Evolutionary conservation across 2,888 invertebrate genomes (phyloP), one percentile per base, ranked within the genome.

Genomic region (Macroteleia sp.): DNA sequence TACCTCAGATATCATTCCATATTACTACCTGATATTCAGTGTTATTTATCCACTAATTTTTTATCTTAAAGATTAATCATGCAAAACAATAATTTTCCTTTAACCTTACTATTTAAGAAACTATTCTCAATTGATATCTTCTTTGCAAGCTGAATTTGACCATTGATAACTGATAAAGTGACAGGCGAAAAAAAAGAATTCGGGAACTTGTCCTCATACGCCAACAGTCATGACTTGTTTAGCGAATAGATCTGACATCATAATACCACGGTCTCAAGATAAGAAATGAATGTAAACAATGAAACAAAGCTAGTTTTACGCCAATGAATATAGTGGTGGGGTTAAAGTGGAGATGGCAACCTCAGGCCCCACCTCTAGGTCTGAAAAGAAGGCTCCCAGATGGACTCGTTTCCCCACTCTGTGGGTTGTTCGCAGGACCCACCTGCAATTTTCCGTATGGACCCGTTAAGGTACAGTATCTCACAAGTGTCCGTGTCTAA

Each of bases 251-350:
- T n/a, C 44, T 36, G 70, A 30, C 59, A 57, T 46, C 61, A 50
- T 57, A 69, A 52, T 62, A 46, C 70, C 61, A 71, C 41, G 41
- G 71, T 62, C 62, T 62, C 41, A 54, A 52, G 76, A 77, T 77
- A 77, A 77, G 76, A 59, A 64, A 70, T 59, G 64, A 77, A 70
- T 77, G 69, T 76, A 76, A 76, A 76, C 76, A 76, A 70, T n/a
- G n/a, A 76, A 64, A 69, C 76, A 62, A 57, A 50, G 57, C 64
- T 50, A 76, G 62, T 25, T 20, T 64, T 64, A 56, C 62, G 46
- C 12, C 56, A 20, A 12, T 30, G 22, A 20, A 22, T 36, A 30
- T 9, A 19, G 46, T 52, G 74, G 56, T 56, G 74, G 56, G 61
- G 69, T 28, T 25, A 22, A 14, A 20, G 46, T 54, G 30, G 76